These are phyloP conservation scores for Panthera leo DNA, from an alignment of 2,113 vertebrate genomes.

Conservation along the genomic window DNA sequence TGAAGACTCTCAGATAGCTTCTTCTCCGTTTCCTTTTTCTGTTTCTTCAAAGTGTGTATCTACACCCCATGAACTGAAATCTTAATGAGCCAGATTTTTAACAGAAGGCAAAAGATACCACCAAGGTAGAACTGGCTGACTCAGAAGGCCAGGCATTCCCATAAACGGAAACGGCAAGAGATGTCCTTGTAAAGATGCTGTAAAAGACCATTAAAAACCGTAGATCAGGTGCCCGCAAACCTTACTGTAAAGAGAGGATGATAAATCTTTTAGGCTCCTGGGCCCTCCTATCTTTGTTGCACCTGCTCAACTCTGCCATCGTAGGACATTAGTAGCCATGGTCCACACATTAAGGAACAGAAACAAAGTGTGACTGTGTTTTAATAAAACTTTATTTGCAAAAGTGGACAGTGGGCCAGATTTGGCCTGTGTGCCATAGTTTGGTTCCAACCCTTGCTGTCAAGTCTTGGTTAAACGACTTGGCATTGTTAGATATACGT, in stretches of 20 bases:
- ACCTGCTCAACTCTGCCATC: not conserved
- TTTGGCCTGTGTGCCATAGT: not conserved
- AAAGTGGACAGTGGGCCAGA: not conserved
- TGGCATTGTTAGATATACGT: not conserved
- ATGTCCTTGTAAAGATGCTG: not conserved
- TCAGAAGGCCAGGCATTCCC: not conserved
- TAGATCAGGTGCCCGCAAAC: not conserved
- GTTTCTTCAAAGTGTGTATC: not conserved
- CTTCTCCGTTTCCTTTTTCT: not conserved
- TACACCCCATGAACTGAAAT: not conserved
- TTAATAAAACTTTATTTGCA: slow-evolving; percentile 21
- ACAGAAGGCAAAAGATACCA: not conserved
- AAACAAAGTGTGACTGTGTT: not conserved
- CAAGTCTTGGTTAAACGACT: not conserved
- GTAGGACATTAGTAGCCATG: not conserved
- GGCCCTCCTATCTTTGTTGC: not conserved
- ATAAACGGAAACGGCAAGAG: not conserved
- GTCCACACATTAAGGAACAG: not conserved
- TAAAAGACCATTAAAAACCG: not conserved
- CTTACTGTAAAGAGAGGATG: not conserved
- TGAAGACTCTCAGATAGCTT: not conserved
- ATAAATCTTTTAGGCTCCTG: not conserved
- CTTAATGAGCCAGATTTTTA: not conserved
- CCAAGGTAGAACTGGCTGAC: not conserved
- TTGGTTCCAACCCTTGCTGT: not conserved